Conservation (phyloP, 2,888 invertebrate genomes). For the Rhingia campestris region DNA sequence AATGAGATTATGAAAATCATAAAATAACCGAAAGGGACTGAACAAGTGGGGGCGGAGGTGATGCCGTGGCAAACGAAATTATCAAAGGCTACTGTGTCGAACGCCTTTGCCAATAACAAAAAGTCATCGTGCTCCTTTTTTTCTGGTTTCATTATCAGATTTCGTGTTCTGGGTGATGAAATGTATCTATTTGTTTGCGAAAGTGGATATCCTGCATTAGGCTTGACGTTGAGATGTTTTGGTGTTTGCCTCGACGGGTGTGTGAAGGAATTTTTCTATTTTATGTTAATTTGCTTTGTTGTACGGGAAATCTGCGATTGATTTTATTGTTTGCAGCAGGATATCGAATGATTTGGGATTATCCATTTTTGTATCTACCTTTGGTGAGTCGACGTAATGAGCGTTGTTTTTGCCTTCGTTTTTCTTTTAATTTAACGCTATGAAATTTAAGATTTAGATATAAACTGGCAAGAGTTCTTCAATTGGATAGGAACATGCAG, state of each 20-base stretch:
- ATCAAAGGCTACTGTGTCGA: background rate
- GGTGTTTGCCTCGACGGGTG: background rate
- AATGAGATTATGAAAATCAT: conserved; percentile 65
- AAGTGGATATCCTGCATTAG: background rate
- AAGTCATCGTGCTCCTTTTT: background rate
- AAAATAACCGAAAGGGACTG: conserved; percentile 38
- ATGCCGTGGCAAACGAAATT: background rate
- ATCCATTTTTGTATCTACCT: background rate
- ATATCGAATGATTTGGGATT: background rate
- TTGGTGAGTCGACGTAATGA: too few species aligned
- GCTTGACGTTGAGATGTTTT: background rate
- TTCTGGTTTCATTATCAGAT: background rate
- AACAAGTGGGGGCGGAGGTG: background rate
- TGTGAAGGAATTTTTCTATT: background rate
- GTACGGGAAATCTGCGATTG: conserved; percentile 18
- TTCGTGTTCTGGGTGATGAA: background rate
- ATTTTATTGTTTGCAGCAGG: conserved; percentile 6
- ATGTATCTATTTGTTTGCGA: background rate
- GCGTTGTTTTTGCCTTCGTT: too few species aligned
- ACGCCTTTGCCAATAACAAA: background rate
- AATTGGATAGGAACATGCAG: too few species aligned
- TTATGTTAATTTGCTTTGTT: background rate
- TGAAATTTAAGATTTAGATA: too few species aligned
- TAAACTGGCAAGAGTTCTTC: too few species aligned
- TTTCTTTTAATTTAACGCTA: too few species aligned